These are phyloP conservation scores for Gadus chalcogrammus DNA, from an alignment of 2,113 vertebrate species.

Conservation along the genomic window DNA sequence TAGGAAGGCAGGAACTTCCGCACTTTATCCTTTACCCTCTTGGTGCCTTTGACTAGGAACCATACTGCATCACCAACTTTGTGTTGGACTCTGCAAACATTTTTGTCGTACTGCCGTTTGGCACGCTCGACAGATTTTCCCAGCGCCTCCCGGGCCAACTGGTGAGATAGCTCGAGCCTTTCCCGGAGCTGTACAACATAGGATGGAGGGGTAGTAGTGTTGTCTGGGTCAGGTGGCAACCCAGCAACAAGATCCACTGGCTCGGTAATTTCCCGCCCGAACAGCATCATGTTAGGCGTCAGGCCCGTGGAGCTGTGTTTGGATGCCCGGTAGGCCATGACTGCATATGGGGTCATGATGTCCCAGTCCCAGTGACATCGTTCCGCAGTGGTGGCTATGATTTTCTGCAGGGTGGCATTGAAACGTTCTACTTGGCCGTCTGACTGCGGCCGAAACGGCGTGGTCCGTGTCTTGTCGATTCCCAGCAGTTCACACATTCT, in stretches of 20 bases:
- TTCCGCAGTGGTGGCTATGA: too few relatives aligned
- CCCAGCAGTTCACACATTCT: too few relatives aligned
- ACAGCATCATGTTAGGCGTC: constrained; percentile 4
- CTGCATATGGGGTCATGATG: not conserved
- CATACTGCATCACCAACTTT: constrained; percentile 20
- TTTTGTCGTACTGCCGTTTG: constrained; percentile 10
- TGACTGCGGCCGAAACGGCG: too few relatives aligned
- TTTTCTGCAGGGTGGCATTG: too few relatives aligned
- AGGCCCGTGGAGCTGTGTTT: constrained; percentile 18
- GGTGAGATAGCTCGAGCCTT: constrained; percentile 8
- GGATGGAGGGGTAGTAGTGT: not conserved
- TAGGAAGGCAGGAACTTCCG: constrained; percentile 26
- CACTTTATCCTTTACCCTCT: not conserved
- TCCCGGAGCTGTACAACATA: not conserved
- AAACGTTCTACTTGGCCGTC: too few relatives aligned
- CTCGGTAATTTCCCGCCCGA: not conserved
- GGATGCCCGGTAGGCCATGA: constrained; percentile 14
- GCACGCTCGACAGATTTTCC: constrained; percentile 1
- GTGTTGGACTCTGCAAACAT: not conserved
- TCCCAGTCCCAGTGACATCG: too few relatives aligned
- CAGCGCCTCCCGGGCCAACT: not conserved
- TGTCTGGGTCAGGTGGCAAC: not conserved
- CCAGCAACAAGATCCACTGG: not conserved
- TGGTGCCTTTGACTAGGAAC: constrained; percentile 19
- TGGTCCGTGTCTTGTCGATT: too few relatives aligned